Evolutionary conservation across 2,113 vertebrate genomes (phyloP).

Genomic region (Anoura caudifer): DNA sequence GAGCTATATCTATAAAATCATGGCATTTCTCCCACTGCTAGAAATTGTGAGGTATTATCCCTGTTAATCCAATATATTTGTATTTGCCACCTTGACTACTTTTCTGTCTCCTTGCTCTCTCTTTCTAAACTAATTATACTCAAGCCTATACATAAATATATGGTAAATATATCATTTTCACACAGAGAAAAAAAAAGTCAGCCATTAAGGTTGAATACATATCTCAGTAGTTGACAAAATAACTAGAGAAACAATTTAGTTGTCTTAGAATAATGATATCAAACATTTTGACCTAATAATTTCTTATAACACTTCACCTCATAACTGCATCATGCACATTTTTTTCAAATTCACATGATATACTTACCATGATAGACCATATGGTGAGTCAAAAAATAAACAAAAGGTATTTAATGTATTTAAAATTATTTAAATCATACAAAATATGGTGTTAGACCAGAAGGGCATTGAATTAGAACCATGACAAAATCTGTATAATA

Average conservation of each 20-base stretch:
- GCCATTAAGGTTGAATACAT: neutral
- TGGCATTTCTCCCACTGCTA: neutral
- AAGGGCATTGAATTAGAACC: neutral
- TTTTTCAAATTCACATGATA: neutral
- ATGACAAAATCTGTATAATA: neutral
- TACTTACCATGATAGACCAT: too few species aligned
- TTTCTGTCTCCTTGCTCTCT: neutral
- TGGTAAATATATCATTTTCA: neutral
- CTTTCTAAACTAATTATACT: neutral
- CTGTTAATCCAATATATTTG: neutral
- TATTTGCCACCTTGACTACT: neutral
- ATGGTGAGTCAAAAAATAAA: too few species aligned
- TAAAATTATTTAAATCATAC: too few species aligned
- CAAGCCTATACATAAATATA: neutral
- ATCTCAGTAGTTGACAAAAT: neutral
- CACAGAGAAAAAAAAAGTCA: neutral
- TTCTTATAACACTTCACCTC: neutral
- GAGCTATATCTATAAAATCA: neutral
- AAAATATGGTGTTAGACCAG: neutral
- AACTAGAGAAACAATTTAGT: neutral
- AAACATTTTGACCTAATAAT: neutral
- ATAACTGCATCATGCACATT: neutral
- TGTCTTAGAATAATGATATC: neutral
- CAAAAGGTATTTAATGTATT: too few species aligned
- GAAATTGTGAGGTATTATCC: neutral